These are phyloP conservation scores for Poliocrania exsul DNA, from an alignment of 2,797 vertebrate species.

Conservation along the genomic window DNA sequence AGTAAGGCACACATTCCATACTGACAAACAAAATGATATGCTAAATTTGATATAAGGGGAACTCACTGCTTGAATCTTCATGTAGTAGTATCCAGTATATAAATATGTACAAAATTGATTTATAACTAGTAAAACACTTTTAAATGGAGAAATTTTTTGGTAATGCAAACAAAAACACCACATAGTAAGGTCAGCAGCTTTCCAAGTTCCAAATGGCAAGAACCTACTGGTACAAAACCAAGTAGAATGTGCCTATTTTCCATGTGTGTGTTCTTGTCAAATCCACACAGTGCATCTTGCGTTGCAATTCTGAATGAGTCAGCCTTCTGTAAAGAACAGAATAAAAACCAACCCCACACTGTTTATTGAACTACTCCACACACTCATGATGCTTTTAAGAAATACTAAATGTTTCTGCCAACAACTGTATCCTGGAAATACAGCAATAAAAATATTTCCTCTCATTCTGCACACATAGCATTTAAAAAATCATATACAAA, in stretches of 20 bases:
- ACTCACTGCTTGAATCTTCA: background rate
- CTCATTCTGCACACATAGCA: slow-evolving; percentile 13
- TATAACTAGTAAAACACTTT: background rate
- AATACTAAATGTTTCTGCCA: slow-evolving; percentile 1
- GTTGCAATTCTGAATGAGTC: background rate
- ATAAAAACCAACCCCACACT: background rate
- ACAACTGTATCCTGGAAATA: background rate
- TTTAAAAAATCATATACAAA: slow-evolving; percentile 43
- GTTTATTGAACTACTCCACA: background rate
- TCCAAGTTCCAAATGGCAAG: background rate
- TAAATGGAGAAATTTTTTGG: background rate
- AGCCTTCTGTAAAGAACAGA: background rate
- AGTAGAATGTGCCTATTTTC: background rate
- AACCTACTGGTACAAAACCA: background rate
- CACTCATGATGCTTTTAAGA: background rate
- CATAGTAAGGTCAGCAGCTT: background rate
- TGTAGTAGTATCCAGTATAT: background rate
- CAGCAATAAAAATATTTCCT: slow-evolving; percentile 52
- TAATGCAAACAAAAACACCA: background rate
- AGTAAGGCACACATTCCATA: background rate
- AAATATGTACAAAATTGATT: background rate
- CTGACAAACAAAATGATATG: background rate
- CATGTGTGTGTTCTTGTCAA: background rate
- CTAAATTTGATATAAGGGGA: background rate
- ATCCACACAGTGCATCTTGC: background rate